phyloP scores from a whole-genome alignment of 2,888 invertebrate genomes.

The Apoderus coryli region DNA sequence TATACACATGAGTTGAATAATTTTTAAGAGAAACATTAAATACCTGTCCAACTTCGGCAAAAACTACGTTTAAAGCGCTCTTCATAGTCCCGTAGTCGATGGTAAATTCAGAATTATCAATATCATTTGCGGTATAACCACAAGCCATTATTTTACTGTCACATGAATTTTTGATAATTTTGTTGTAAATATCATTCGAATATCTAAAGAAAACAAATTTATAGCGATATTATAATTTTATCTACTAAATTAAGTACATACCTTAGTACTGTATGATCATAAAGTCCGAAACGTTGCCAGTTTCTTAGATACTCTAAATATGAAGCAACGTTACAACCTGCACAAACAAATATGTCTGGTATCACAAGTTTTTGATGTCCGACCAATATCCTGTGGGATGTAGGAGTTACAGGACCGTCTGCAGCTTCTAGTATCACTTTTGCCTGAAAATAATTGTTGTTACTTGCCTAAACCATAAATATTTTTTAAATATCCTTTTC shows the following conservation, averaged over 20 bases:
- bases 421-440: constrained; percentile 29
- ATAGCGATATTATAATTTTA: constrained; percentile 2
- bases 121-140: no score
- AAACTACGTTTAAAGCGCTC: no score
- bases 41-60: no score
- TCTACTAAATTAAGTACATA: constrained; percentile 5
- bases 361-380: constrained; percentile 24
- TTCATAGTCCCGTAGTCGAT: no score
- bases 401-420: constrained; percentile 27
- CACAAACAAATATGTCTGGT: constrained; percentile 28
- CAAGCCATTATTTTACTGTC: not conserved
- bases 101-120: no score
- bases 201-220: constrained; percentile 7
- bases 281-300: constrained; percentile 15
- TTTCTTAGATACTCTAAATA: constrained; percentile 27
- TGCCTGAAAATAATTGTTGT: no score
- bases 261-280: constrained; percentile 14
- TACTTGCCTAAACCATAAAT: no score
- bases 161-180: constrained; percentile 7
- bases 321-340: constrained; percentile 25
- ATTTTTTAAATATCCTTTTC: no score
- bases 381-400: constrained; percentile 26
- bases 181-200: constrained; percentile 7
- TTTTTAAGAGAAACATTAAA: no score
- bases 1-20: no score